Percentiles rank a stretch among this genome's conserved stretches.
Evolutionary conservation across 1,140 invertebrate genomes (phyloP).

Genomic region (Centruroides vittatus): DNA sequence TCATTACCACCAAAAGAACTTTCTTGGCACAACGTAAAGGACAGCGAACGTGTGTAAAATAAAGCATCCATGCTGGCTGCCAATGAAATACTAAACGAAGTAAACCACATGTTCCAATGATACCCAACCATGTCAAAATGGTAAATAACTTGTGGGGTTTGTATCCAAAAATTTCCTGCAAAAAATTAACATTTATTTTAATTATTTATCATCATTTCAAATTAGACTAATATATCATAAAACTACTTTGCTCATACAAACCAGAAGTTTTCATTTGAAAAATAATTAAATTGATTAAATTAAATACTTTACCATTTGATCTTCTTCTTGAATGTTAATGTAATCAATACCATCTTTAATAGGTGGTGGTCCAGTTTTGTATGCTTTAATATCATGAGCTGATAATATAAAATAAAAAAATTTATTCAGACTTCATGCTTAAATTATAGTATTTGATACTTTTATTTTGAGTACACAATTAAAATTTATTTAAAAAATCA

Average conservation of each 20-base stretch:
- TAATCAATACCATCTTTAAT: constrained; percentile 26
- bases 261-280: too few species aligned
- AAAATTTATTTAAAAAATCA: too few species aligned
- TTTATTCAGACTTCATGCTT: too few species aligned
- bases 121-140: constrained; percentile 42
- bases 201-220: too few species aligned
- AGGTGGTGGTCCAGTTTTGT: constrained; percentile 12
- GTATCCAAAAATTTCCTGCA: constrained; percentile 49
- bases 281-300: too few species aligned
- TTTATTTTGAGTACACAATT: too few species aligned
- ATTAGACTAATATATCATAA: background rate
- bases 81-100: constrained; percentile 71
- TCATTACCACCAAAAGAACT: constrained; percentile 48
- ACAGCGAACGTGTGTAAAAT: constrained; percentile 53
- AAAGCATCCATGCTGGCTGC: constrained; percentile 62
- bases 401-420: too few species aligned
- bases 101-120: constrained; percentile 51
- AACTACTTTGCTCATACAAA: too few species aligned
- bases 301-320: constrained; percentile 43
- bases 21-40: constrained; percentile 53
- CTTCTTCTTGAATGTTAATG: constrained; percentile 47
- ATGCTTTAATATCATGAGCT: background rate
- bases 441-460: too few species aligned
- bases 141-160: constrained; percentile 34
- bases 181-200: constrained; percentile 16